Evolutionary conservation across 2,113 vertebrate genomes (phyloP).

Genomic region (Mirounga angustirostris): DNA sequence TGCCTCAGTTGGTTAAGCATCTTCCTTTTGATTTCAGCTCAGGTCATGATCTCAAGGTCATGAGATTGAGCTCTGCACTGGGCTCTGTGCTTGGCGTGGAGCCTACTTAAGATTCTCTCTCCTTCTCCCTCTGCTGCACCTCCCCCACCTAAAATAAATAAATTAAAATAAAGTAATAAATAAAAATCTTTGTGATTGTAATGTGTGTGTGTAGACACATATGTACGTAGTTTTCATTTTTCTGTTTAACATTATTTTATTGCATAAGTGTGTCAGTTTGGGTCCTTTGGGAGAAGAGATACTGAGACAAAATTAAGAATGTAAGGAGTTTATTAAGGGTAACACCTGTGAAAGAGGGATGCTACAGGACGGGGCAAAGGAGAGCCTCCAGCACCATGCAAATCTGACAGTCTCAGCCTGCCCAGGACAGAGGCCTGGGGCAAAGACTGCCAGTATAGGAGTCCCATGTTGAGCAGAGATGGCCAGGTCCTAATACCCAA

Average conservation of each 20-base stretch:
- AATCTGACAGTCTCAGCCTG: neutral
- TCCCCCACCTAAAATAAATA: too few species aligned
- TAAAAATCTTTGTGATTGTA: neutral
- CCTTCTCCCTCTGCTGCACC: neutral
- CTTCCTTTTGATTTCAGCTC: neutral
- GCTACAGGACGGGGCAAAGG: neutral
- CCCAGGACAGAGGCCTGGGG: neutral
- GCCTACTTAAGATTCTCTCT: neutral
- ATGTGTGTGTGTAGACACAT: neutral
- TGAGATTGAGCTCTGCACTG: neutral
- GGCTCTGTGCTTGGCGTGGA: neutral
- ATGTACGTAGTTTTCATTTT: neutral
- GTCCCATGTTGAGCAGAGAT: neutral
- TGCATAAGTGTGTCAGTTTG: neutral
- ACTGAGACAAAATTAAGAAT: neutral
- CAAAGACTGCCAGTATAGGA: neutral
- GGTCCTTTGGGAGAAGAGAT: neutral
- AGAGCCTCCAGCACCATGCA: neutral
- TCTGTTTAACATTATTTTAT: slow-evolving; percentile 7
- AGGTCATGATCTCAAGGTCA: neutral
- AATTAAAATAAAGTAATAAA: neutral
- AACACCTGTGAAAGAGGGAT: neutral
- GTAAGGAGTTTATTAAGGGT: neutral
- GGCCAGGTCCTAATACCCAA: neutral
- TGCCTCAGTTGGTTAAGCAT: neutral